phyloP scores from a whole-genome alignment of 2,888 invertebrate species.

The Flabesymbios commensalis region DNA sequence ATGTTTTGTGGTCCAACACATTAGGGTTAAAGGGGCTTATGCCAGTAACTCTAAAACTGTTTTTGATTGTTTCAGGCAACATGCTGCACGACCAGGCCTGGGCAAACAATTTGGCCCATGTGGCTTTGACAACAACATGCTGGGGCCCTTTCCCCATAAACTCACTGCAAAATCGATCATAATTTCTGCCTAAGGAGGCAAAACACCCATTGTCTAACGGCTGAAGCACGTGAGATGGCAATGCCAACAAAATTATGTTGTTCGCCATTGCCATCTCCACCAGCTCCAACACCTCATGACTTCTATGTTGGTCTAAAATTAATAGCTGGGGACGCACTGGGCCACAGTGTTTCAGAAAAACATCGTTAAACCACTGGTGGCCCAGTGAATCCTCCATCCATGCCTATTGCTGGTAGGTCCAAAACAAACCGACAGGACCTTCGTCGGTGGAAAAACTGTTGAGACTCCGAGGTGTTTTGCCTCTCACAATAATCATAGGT shows the following conservation, averaged over 20 bases:
- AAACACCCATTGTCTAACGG: too few relatives aligned
- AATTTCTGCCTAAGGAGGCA: too few relatives aligned
- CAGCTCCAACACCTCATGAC: not conserved
- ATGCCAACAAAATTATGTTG: not conserved
- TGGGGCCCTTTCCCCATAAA: too few relatives aligned
- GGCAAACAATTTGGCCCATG: too few relatives aligned
- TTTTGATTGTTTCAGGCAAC: not conserved
- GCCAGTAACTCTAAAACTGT: not conserved
- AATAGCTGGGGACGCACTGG: not conserved
- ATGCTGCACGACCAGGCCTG: too few relatives aligned
- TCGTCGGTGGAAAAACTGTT: not conserved
- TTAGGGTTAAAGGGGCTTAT: not conserved
- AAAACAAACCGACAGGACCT: not conserved
- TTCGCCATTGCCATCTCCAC: not conserved
- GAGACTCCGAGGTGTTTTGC: not conserved
- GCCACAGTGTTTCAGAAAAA: not conserved
- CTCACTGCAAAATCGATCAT: too few relatives aligned
- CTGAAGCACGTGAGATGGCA: not conserved
- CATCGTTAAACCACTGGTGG: not conserved
- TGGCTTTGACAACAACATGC: too few relatives aligned
- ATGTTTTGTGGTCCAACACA: not conserved
- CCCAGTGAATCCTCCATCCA: not conserved
- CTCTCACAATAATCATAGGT: not conserved
- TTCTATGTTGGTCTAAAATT: not conserved
- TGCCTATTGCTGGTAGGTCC: not conserved